These are phyloP conservation scores for Hypanus sabinus DNA, from an alignment of 2,113 vertebrate species.

Conservation along the genomic window DNA sequence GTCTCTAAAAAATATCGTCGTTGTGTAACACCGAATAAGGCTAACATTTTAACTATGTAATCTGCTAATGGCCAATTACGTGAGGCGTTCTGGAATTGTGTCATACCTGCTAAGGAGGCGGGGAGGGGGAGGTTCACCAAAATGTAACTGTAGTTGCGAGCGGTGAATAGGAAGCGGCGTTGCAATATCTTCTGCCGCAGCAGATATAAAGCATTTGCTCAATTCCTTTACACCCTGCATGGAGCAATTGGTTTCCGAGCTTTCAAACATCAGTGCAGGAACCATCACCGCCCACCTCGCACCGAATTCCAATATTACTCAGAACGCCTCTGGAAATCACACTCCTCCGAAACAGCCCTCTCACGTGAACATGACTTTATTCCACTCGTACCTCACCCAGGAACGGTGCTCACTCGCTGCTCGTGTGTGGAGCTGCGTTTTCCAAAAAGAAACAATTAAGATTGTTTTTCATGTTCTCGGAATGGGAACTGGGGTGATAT, in stretches of 20 bases:
- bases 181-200: not conserved
- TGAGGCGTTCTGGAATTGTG: not conserved
- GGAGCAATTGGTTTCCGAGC: not conserved
- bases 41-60: not conserved
- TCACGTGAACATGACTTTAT: not conserved
- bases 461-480: not conserved
- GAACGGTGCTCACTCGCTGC: not conserved
- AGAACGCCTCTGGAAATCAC: constrained; percentile 3
- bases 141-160: not conserved
- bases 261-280: not conserved
- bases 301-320: not conserved
- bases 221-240: not conserved
- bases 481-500: not conserved
- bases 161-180: not conserved
- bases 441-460: not conserved
- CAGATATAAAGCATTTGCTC: not conserved
- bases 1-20: not conserved
- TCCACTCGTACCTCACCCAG: not conserved
- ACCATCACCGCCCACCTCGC: not conserved
- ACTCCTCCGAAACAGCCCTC: not conserved
- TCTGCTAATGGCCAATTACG: not conserved
- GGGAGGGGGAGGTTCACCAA: not conserved
- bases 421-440: not conserved
- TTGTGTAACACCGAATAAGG: not conserved
- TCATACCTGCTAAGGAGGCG: not conserved